A percentile compares a stretch with the other conserved stretches of the same genome.
These are phyloP conservation scores for Stichodactyla helianthus DNA, from an alignment of 64 coral and sea anemone species.

Conservation along the genomic window DNA sequence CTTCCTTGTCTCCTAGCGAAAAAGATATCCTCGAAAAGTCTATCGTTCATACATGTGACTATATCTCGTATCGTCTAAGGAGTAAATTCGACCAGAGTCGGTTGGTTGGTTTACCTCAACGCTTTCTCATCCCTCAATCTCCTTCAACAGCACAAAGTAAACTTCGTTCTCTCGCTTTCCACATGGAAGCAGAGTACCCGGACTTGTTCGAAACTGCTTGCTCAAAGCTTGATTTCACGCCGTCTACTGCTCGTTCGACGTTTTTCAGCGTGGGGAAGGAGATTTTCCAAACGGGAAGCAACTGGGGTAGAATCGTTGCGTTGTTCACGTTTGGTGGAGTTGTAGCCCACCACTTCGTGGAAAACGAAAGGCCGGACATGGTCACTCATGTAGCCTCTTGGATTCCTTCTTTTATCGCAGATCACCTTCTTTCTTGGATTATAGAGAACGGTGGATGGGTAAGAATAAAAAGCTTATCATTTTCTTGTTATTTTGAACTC, in stretches of 20 bases:
- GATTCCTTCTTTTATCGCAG: constrained; percentile 70
- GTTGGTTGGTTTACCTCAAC: constrained; percentile 73
- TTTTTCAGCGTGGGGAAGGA: constrained; percentile 91
- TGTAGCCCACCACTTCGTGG: constrained; percentile 94
- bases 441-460: constrained; percentile 97
- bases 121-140: constrained; percentile 78
- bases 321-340: constrained; percentile 95
- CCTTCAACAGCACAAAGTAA: constrained; percentile 63
- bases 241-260: constrained; percentile 62
- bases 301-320: constrained; percentile 97
- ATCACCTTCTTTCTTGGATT: constrained; percentile 82
- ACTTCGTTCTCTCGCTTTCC: constrained; percentile 77
- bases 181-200: constrained; percentile 91
- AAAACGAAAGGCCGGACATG: constrained; percentile 85
- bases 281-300: constrained; percentile 90
- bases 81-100: constrained; percentile 90
- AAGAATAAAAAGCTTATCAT: constrained; percentile 28
- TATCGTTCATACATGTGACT: constrained; percentile 58
- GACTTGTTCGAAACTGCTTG: constrained; percentile 96
- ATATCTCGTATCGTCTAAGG: constrained; percentile 85
- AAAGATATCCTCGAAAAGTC: constrained; percentile 54
- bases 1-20: constrained; percentile 64
- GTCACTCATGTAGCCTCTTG: constrained; percentile 64
- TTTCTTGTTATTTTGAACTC: neutral
- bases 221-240: constrained; percentile 75